Percentiles rank a stretch among this genome's conserved stretches.
Evolutionary conservation across 1,140 invertebrate species (phyloP).

Genomic region (Dolichoris vasculosae): DNA sequence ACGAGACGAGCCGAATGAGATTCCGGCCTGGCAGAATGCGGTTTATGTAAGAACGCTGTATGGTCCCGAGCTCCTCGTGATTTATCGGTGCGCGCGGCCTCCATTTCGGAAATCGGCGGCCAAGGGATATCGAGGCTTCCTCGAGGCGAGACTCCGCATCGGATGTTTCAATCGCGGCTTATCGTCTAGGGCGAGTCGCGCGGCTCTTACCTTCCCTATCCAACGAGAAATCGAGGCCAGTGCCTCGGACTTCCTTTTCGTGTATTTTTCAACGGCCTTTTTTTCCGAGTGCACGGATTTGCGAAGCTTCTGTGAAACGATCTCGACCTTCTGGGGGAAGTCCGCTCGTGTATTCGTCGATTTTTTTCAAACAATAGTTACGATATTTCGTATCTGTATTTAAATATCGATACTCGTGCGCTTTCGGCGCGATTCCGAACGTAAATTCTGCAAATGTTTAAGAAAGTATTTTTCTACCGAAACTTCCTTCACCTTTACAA

Average conservation of each 20-base stretch:
- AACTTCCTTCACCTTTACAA: no score
- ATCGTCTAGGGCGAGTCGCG: background rate
- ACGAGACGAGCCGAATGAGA: slow-evolving; percentile 54
- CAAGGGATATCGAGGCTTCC: background rate
- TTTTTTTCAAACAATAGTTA: no score
- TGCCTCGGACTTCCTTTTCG: background rate
- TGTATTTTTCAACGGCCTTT: background rate
- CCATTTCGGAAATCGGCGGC: slow-evolving; percentile 33
- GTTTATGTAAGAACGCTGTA: slow-evolving; percentile 42
- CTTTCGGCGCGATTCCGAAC: no score
- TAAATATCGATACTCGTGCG: no score
- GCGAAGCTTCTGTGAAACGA: no score
- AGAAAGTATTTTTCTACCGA: no score
- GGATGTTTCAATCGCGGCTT: slow-evolving; percentile 29
- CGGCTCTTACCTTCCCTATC: background rate
- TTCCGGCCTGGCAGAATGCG: slow-evolving; percentile 37
- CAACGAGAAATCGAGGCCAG: background rate
- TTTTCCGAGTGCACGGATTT: background rate
- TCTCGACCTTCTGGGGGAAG: background rate
- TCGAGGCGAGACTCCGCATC: slow-evolving; percentile 1
- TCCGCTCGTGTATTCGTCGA: background rate
- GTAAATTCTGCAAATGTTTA: no score
- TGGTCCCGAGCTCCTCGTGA: slow-evolving; percentile 52
- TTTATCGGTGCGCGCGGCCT: slow-evolving; percentile 55
- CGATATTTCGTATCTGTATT: no score